Evolutionary conservation across 1,140 invertebrate species (phyloP).

Genomic region (Lepidotrigona ventralis): DNA sequence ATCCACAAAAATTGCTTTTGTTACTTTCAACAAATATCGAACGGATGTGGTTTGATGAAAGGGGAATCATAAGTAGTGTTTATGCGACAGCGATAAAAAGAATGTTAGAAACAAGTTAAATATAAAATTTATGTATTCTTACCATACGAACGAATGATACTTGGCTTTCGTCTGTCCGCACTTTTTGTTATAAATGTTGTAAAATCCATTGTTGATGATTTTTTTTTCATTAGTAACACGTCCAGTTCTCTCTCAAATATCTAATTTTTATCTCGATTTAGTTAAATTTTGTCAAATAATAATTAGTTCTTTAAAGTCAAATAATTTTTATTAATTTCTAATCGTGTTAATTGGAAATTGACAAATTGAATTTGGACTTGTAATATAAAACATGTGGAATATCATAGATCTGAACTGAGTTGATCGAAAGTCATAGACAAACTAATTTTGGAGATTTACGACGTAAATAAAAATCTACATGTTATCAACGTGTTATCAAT

Average conservation of each 20-base stretch:
- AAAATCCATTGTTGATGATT: conserved; percentile 64
- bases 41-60: too few species aligned
- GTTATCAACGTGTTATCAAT: neutral
- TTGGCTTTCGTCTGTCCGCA: conserved; percentile 58
- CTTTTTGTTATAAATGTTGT: conserved; percentile 66
- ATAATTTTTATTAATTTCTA: neutral
- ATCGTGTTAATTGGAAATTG: too few species aligned
- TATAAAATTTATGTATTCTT: conserved; percentile 11
- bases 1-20: too few species aligned
- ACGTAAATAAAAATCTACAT: neutral
- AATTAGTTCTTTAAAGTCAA: neutral
- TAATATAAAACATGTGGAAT: too few species aligned
- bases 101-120: neutral
- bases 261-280: neutral
- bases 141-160: conserved; percentile 66
- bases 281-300: neutral
- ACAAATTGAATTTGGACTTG: neutral
- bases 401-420: neutral
- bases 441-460: neutral
- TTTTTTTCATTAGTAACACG: neutral
- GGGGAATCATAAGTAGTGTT: too few species aligned
- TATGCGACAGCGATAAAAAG: too few species aligned
- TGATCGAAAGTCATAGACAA: neutral
- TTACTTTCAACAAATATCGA: neutral
- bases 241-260: too few species aligned